A percentile compares a stretch with the other conserved stretches of the same genome.
Conservation (phyloP, 2,113 vertebrate species). For the Brachirus orientalis region DNA sequence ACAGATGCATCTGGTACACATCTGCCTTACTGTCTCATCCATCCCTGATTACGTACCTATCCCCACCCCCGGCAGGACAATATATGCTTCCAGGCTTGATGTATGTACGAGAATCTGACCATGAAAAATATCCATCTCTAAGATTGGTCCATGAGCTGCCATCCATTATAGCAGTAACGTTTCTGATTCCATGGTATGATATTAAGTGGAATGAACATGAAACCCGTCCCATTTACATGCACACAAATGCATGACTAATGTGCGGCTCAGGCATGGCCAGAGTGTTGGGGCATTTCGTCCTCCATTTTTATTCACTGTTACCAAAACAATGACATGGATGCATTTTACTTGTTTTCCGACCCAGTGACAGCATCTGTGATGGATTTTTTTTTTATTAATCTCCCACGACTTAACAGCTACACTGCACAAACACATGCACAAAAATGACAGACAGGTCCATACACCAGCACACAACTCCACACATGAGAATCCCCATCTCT, state of each 20-base stretch:
- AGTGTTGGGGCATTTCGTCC: conserved; percentile 37
- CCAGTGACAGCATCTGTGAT: conserved; percentile 48
- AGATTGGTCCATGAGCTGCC: conserved; percentile 38
- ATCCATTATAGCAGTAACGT: conserved; percentile 56
- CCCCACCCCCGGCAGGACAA: background rate
- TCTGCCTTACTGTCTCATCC: conserved; percentile 26
- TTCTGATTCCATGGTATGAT: conserved; percentile 41
- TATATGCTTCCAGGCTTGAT: conserved; percentile 57
- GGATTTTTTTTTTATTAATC: conserved; percentile 60
- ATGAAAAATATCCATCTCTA: conserved; percentile 58
- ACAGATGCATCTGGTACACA: conserved; percentile 30
- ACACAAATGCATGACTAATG: conserved; percentile 69
- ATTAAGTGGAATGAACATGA: conserved; percentile 64
- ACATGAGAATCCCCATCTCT: conserved; percentile 15
- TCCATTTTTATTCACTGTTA: conserved; percentile 52
- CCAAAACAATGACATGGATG: conserved; percentile 59
- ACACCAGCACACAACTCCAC: conserved; percentile 3
- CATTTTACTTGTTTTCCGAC: conserved; percentile 51
- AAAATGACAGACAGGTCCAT: background rate
- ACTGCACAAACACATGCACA: background rate
- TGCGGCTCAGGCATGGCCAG: conserved; percentile 39
- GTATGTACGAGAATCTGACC: conserved; percentile 46
- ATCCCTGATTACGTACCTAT: conserved; percentile 32
- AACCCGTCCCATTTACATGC: conserved; percentile 64
- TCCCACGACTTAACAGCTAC: conserved; percentile 16